These are phyloP conservation scores for Eilema depressum DNA, from an alignment of 2,888 invertebrate species.

Conservation along the genomic window DNA sequence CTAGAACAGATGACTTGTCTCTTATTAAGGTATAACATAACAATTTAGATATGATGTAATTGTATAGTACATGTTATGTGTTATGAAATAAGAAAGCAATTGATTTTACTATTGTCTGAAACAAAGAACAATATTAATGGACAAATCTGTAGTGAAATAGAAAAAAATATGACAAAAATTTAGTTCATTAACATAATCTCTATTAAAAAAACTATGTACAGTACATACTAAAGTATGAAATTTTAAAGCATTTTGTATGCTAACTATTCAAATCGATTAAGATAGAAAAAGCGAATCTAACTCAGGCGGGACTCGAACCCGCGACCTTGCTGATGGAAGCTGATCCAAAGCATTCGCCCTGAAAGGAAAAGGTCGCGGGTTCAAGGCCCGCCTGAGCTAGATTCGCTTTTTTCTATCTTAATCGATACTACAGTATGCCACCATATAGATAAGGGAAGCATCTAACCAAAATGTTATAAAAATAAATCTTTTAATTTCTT, in stretches of 20 bases:
- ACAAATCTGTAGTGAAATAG: not conserved
- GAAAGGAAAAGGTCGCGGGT: too few species aligned
- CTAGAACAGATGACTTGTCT: constrained; percentile 32
- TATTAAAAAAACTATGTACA: not conserved
- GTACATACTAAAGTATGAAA: too few species aligned
- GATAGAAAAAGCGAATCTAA: too few species aligned
- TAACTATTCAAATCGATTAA: too few species aligned
- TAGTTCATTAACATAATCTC: not conserved
- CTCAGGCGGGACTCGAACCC: too few species aligned
- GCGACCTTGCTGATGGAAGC: too few species aligned
- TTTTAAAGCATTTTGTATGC: too few species aligned
- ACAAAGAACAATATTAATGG: not conserved
- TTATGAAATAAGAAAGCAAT: not conserved
- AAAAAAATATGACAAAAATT: not conserved
- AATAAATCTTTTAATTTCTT: not conserved
- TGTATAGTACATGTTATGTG: constrained; percentile 13
- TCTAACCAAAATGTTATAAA: not conserved
- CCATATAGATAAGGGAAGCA: not conserved
- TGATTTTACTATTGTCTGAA: not conserved
- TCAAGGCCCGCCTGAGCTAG: too few species aligned
- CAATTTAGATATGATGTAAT: constrained; percentile 26
- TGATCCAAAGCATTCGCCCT: too few species aligned
- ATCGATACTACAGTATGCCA: too few species aligned
- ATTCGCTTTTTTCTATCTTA: too few species aligned
- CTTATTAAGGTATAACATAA: constrained; percentile 27